Conservation (phyloP, 2,888 invertebrate genomes). For the Melieria crassipennis region DNA sequence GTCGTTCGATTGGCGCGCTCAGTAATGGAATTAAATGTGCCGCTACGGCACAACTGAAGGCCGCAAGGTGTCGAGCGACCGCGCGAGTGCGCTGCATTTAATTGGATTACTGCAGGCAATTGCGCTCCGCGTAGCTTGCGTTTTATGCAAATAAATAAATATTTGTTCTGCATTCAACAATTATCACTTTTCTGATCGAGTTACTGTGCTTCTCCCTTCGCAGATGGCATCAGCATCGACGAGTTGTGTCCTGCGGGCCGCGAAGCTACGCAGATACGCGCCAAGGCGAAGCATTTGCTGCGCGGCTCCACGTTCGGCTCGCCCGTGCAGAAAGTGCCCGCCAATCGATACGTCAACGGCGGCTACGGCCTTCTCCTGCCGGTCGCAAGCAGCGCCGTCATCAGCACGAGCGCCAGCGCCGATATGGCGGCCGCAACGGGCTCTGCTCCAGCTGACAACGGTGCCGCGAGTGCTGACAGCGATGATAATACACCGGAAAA, state of each 20-base stretch:
- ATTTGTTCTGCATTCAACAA: too few species aligned
- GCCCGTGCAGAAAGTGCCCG: constrained; percentile 54
- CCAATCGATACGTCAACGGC: constrained; percentile 56
- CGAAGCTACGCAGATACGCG: constrained; percentile 51
- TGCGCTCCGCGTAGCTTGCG: too few species aligned
- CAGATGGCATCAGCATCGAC: constrained; percentile 63
- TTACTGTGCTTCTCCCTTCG: too few species aligned
- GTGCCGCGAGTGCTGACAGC: constrained; percentile 26
- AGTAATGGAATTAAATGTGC: too few species aligned
- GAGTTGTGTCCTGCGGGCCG: constrained; percentile 57
- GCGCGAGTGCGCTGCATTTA: too few species aligned
- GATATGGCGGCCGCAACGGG: constrained; percentile 14
- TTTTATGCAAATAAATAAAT: too few species aligned
- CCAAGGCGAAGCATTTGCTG: constrained; percentile 57
- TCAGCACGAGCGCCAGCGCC: constrained; percentile 37
- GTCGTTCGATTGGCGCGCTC: too few species aligned
- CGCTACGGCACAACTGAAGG: too few species aligned
- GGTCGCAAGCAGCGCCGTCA: constrained; percentile 39
- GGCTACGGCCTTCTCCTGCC: constrained; percentile 44
- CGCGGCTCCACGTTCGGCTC: constrained; percentile 62
- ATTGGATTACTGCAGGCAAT: too few species aligned
- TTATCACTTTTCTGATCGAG: too few species aligned
- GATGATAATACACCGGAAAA: constrained; percentile 57
- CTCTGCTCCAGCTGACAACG: constrained; percentile 30
- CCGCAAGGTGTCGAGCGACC: too few species aligned